Evolutionary conservation across 2,797 vertebrate genomes (phyloP).

Genomic region (Simalia tracyae): DNA sequence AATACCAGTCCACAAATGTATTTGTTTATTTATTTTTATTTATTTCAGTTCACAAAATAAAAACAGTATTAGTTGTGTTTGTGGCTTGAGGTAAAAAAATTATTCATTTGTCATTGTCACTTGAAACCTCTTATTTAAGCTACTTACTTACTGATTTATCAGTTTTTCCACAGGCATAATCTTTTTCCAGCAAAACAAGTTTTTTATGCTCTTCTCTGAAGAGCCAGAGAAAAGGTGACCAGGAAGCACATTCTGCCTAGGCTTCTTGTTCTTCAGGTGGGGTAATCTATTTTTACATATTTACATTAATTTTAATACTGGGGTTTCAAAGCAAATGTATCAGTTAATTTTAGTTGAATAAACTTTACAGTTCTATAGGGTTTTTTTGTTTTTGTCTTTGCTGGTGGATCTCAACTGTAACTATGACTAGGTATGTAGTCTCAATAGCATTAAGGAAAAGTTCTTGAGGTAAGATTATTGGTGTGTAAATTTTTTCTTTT

Average conservation of each 20-base stretch:
- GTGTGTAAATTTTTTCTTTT: not conserved
- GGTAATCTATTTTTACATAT: slow-evolving; percentile 2
- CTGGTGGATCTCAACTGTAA: not conserved
- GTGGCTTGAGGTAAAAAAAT: not conserved
- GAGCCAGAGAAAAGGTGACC: not conserved
- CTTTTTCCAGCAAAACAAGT: not conserved
- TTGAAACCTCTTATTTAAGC: not conserved
- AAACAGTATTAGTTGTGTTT: not conserved
- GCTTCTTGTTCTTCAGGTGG: not conserved
- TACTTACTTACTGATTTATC: not conserved
- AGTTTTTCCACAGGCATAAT: not conserved
- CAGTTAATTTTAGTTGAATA: not conserved
- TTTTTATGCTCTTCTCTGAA: not conserved
- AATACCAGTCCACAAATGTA: not conserved
- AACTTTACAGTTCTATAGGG: not conserved
- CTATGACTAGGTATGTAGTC: not conserved
- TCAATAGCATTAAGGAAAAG: not conserved
- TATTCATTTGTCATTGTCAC: not conserved
- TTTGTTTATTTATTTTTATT: not conserved
- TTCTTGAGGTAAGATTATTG: not conserved
- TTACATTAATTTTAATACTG: not conserved
- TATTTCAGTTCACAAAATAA: not conserved
- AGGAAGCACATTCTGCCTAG: not conserved
- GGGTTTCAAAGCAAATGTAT: not conserved
- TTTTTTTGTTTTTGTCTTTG: not conserved